phyloP scores from a whole-genome alignment of 2,888 invertebrate species.

The Latheticus oryzae region DNA sequence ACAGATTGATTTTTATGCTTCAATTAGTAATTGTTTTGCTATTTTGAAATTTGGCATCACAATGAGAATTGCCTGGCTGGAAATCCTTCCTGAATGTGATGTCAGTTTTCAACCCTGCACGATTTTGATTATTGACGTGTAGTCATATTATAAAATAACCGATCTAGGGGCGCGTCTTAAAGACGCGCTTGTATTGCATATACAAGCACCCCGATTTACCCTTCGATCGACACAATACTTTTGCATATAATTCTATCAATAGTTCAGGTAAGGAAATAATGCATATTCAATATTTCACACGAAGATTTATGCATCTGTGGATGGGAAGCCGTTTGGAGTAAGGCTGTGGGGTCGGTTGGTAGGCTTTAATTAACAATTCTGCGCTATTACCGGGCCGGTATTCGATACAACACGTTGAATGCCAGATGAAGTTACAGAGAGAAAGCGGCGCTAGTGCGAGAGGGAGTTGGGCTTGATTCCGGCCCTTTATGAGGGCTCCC shows the following conservation, averaged over 20 bases:
- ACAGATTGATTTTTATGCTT: too few species aligned
- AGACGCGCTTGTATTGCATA: constrained; percentile 36
- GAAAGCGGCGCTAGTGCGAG: constrained; percentile 27
- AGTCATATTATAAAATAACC: constrained; percentile 8
- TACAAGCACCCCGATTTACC: constrained; percentile 41
- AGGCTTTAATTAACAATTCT: constrained; percentile 40
- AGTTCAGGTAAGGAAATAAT: constrained; percentile 49
- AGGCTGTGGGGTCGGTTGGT: constrained; percentile 2
- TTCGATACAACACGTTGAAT: constrained; percentile 43
- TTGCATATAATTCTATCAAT: constrained; percentile 45
- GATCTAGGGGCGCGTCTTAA: constrained; percentile 18
- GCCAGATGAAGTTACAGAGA: constrained; percentile 41
- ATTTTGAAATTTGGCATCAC: too few species aligned
- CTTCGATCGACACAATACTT: constrained; percentile 43
- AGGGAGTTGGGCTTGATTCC: constrained; percentile 37
- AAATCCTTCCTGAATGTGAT: not conserved
- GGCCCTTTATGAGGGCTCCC: constrained; percentile 39
- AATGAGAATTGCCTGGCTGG: too few species aligned
- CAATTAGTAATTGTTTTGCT: too few species aligned
- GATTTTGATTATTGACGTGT: too few species aligned
- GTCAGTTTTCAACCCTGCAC: too few species aligned
- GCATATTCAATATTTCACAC: constrained; percentile 55
- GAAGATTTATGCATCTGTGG: constrained; percentile 44
- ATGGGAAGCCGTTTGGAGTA: not conserved
- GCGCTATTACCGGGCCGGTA: constrained; percentile 34